Base-by-base conservation (phyloP, 1,140 invertebrate species). In the Drosophila setifemur region DNA sequence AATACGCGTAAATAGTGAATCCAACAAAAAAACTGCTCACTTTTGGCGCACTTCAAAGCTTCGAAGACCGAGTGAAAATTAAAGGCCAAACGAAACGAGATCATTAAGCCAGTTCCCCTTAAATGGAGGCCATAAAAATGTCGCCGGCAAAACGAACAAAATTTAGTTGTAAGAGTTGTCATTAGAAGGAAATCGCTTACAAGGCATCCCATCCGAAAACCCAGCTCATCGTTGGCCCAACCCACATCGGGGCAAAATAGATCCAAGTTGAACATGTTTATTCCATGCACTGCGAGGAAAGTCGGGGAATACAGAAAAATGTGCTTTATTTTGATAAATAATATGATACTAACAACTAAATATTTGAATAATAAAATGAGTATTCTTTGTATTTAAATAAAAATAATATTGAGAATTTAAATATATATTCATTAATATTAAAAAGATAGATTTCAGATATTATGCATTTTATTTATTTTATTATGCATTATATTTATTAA, bases 111-210 rank as follows among this genome's bases (percentile, higher is more conserved):
- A 71, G 47, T 71, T 77, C 74, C 8, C 26, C 19, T 61, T 72
- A 77, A 77, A 55, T 47, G 31, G 43, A 29, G 26, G 44, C 33
- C 68, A 77, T 74, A 75, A 72, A 78, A 60, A 64, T 64, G 69
- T 70, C 55, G 72, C 37, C 33, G 35, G 28, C 39, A 31, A 48
- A 73, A 58, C 35, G 25, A 9, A 67, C 4, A 50, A 57, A 47
- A 77, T 82, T 68, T 76, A 66, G 78, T 70, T 83, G 52, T 85
- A 55, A 85, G 57, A 79, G 75, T 72, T 72, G 71, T 86, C 61
- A 71, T 85, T 86, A 75, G 49, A 78, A 49, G 78, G 78, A 66
- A 83, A 77, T 82, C 64, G 43, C 79, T 74, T 71, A 85, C 79
- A 85, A 54, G 14, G 54, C 35, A 23, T 4, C 7, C 18, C 4